These are phyloP conservation scores for Chaenodraco wilsoni DNA, from an alignment of 2,797 vertebrate genomes.

Conservation along the genomic window DNA sequence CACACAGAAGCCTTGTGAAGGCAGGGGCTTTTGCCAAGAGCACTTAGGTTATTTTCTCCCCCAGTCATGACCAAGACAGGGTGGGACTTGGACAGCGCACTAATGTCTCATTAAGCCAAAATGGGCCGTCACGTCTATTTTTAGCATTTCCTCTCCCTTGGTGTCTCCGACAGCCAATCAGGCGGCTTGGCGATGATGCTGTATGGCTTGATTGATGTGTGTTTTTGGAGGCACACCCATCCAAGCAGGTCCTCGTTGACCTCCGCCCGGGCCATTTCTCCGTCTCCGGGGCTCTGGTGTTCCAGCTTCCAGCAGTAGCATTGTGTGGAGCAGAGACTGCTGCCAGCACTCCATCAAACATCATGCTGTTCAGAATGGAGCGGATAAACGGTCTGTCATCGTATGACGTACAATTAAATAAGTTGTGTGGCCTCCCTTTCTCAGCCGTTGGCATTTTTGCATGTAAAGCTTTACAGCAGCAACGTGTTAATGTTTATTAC, in stretches of 20 bases:
- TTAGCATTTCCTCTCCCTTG: conserved; percentile 59
- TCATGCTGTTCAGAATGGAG: conserved; percentile 23
- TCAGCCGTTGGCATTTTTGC: neutral
- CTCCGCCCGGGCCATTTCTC: conserved; percentile 27
- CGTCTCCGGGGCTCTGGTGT: conserved; percentile 34
- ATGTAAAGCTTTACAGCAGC: neutral
- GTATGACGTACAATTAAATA: conserved; percentile 5
- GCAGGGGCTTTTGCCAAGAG: conserved; percentile 35
- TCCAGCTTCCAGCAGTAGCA: conserved; percentile 65
- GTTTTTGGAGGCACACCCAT: conserved; percentile 64
- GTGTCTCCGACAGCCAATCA: conserved; percentile 54
- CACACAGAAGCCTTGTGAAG: conserved; percentile 60
- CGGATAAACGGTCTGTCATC: conserved; percentile 5
- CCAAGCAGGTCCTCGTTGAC: conserved; percentile 63
- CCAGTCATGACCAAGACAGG: conserved; percentile 39
- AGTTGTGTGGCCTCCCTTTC: conserved; percentile 5
- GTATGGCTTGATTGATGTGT: conserved; percentile 57
- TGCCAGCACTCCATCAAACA: conserved; percentile 20
- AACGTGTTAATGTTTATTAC: neutral
- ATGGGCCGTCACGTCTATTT: conserved; percentile 67
- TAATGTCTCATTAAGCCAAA: conserved; percentile 66
- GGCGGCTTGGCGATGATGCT: conserved; percentile 40
- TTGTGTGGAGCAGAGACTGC: conserved; percentile 53
- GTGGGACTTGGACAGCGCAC: conserved; percentile 44
- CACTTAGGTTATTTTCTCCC: conserved; percentile 9